Evolutionary conservation across 2,888 invertebrate species (phyloP).

Genomic region (Lasioglossum zephyrum): DNA sequence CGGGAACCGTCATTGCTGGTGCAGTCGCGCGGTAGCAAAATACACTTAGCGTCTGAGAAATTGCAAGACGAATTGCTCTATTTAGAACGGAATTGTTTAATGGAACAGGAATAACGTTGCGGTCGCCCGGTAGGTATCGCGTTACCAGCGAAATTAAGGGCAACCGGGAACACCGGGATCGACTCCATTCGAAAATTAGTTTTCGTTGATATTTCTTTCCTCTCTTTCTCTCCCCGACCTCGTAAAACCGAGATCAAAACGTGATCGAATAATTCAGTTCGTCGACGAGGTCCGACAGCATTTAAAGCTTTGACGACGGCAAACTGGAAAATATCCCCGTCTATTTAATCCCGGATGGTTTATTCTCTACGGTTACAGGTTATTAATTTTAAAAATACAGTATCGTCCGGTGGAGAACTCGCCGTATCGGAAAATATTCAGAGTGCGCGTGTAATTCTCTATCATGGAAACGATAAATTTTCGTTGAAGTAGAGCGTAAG

Average conservation of each 20-base stretch:
- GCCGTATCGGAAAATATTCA: not conserved
- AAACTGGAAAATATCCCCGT: not conserved
- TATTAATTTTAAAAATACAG: not conserved
- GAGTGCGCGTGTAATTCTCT: not conserved
- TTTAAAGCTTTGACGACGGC: not conserved
- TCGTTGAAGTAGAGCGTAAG: not conserved
- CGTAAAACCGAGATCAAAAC: not conserved
- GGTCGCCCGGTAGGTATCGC: not conserved
- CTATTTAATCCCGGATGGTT: not conserved
- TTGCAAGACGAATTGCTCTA: slow-evolving; percentile 1
- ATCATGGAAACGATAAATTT: not conserved
- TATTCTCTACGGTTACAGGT: not conserved
- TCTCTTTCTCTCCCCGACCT: not conserved
- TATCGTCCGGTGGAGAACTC: not conserved
- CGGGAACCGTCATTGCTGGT: slow-evolving; percentile 17
- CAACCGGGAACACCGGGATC: not conserved
- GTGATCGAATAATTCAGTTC: not conserved
- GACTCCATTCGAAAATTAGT: not conserved
- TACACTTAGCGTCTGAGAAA: slow-evolving; percentile 12
- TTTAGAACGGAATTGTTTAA: not conserved
- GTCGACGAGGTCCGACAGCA: not conserved
- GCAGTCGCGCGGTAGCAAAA: not conserved
- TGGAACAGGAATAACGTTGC: slow-evolving; percentile 4
- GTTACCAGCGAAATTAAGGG: not conserved
- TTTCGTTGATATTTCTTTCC: not conserved